These are phyloP conservation scores for Clusia tigrina DNA, from an alignment of 2,888 invertebrate genomes.

Conservation along the genomic window DNA sequence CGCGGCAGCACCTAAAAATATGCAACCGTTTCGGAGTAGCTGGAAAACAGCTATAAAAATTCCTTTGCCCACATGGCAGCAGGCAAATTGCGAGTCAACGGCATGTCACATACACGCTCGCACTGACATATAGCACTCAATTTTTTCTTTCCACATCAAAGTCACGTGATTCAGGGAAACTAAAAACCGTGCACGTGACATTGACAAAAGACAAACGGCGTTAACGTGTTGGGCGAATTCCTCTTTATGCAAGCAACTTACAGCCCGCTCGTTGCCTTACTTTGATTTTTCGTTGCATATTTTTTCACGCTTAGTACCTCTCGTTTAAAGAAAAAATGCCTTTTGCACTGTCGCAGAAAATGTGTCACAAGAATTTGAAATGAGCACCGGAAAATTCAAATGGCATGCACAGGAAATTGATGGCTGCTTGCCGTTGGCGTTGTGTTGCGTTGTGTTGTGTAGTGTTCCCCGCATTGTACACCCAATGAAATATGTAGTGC, in stretches of 20 bases:
- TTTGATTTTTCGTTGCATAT: conserved; percentile 25
- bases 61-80: background rate
- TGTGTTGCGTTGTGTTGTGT: conserved; percentile 6
- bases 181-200: conserved; percentile 37
- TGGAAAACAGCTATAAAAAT: background rate
- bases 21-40: background rate
- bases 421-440: background rate
- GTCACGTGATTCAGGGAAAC: conserved; percentile 2
- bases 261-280: background rate
- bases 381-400: conserved; percentile 30
- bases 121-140: conserved; percentile 9
- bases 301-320: conserved; percentile 9
- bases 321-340: no score
- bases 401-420: conserved; percentile 15
- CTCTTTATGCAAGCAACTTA: conserved; percentile 1
- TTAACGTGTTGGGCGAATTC: conserved; percentile 24
- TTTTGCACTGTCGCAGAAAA: conserved; percentile 17
- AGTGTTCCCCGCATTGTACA: no score
- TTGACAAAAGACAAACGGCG: conserved; percentile 42
- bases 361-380: conserved; percentile 34
- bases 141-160: background rate
- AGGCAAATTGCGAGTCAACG: conserved; percentile 4
- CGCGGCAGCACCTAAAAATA: background rate
- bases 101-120: background rate
- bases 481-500: conserved; percentile 25